Base-by-base conservation (phyloP, 2,888 invertebrate species). In the Trichacis sp. region DNA sequence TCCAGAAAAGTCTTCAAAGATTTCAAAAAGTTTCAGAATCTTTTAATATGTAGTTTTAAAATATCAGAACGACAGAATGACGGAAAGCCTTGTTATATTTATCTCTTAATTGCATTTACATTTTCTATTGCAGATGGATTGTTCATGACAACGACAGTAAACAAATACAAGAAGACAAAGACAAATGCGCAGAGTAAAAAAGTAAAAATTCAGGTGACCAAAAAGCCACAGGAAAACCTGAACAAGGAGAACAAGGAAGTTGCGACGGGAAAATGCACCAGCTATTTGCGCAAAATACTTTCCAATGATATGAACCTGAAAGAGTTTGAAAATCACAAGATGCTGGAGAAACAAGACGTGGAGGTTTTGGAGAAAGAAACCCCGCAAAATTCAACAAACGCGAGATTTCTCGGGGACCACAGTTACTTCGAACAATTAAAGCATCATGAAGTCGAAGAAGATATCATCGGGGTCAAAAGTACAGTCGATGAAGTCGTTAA, bases 221-320 rank as follows among this genome's bases (percentile, higher is more conserved):
- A 77, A 55, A 83, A 83, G 59, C 77, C 80, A 1, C 77, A 75
- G 30, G 81, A 81, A 64, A 74, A 71, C 0, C 65, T 79, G 6
- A 82, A 83, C 58, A 83, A 83, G 52, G 83, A 83, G 40, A 83
- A 83, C 56, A 81, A 81, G 40, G 76, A 79, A 29, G 56, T 75
- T n/a, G 77, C 75, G 63, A 24, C 63, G 18, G 81, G 78, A 56
- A 80, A 80, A 48, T 72, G 82, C 0, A 75, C 79, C 19, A 82
- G 77, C 74, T 79, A 77, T 65, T 62, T 80, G 40, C 71, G 81
- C 45, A 81, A 81, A 53, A 79, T 83, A 71, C 57, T 82, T n/a
- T 74, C 78, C 4, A 77, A 76, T 24, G 80, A 81, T 58, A 69
- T 73, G 24, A 80, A 73, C 40, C 72, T 77, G 12, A 74, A 76